Conservation (phyloP, 2,113 vertebrate species). For the Heterotilapia buettikoferi region DNA sequence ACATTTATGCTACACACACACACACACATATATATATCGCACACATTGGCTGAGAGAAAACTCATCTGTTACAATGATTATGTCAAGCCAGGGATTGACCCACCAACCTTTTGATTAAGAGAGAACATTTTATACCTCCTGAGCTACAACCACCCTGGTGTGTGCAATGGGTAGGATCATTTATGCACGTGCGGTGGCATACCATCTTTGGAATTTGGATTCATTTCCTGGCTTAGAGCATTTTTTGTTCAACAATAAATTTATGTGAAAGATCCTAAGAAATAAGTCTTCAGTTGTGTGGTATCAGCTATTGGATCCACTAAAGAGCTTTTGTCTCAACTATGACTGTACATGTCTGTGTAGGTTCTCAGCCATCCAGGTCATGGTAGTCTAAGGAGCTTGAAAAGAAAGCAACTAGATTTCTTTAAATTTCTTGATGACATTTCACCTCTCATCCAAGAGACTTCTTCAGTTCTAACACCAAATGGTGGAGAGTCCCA, state of each 20-base stretch:
- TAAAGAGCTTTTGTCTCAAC: neutral
- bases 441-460: neutral
- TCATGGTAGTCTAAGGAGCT: neutral
- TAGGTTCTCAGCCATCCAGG: neutral
- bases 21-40: accelerated
- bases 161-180: neutral
- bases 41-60: neutral
- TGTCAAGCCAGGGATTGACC: neutral
- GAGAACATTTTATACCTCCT: neutral
- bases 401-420: neutral
- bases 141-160: neutral
- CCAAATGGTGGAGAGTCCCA: neutral
- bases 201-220: neutral
- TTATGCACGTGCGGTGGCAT: neutral
- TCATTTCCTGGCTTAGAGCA: neutral
- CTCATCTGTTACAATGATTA: neutral
- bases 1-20: neutral
- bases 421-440: neutral
- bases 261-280: neutral
- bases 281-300: neutral
- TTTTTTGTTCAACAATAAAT: neutral
- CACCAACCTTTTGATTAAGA: neutral
- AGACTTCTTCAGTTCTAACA: neutral
- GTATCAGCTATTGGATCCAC: neutral
- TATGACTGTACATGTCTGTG: neutral